These are phyloP conservation scores for Napeogenes sylphis DNA, from an alignment of 2,888 invertebrate genomes.

Conservation along the genomic window DNA sequence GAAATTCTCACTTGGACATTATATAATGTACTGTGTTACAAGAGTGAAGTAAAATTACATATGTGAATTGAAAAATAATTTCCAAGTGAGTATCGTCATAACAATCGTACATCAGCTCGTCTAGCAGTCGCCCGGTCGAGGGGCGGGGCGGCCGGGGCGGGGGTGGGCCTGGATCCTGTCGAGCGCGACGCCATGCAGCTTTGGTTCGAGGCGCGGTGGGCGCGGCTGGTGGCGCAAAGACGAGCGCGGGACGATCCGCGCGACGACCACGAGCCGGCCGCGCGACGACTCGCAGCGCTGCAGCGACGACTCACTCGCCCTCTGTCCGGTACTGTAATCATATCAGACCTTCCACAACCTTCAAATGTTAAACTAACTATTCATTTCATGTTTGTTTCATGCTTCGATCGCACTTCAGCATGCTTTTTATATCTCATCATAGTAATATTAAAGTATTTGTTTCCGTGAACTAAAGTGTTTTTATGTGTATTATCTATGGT, in stretches of 20 bases:
- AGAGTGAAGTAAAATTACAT: too few relatives aligned
- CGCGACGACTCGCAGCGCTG: slow-evolving; percentile 53
- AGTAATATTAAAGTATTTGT: too few relatives aligned
- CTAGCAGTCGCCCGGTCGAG: slow-evolving; percentile 19
- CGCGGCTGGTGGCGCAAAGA: slow-evolving; percentile 60
- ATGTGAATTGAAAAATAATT: too few relatives aligned
- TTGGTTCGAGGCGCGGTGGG: slow-evolving; percentile 70
- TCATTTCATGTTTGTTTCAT: slow-evolving; percentile 2
- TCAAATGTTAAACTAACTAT: background rate
- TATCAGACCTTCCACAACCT: background rate
- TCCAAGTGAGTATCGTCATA: too few relatives aligned
- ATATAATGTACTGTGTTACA: too few relatives aligned
- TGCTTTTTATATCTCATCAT: background rate
- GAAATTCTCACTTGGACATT: too few relatives aligned
- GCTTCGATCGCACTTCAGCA: background rate
- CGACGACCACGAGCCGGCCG: slow-evolving; percentile 42
- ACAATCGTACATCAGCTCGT: too few relatives aligned
- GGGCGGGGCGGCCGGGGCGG: slow-evolving; percentile 30
- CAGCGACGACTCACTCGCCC: slow-evolving; percentile 58
- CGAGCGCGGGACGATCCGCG: slow-evolving; percentile 50
- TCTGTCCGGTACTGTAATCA: slow-evolving; percentile 49
- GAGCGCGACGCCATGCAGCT: slow-evolving; percentile 68
- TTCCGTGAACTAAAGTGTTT: background rate
- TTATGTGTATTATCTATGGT: background rate
- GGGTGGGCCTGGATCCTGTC: slow-evolving; percentile 43